Percentiles rank a stretch among this genome's conserved stretches.
Conservation (phyloP, 2,113 vertebrate genomes). For the Thamnaconus septentrionalis region DNA sequence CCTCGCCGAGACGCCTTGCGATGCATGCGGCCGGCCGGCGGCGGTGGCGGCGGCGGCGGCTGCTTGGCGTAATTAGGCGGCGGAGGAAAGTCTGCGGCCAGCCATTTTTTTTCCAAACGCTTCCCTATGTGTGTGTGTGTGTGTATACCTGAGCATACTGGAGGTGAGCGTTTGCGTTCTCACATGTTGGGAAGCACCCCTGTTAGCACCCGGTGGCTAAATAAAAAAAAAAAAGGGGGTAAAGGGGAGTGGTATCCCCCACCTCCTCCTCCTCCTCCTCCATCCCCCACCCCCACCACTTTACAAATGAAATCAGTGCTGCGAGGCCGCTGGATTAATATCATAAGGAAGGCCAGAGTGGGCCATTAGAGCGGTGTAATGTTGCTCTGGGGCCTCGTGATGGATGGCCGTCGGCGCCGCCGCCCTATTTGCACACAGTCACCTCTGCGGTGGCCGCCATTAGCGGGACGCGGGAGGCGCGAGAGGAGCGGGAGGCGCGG, state of each 20-base stretch:
- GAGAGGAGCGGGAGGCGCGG: conserved; percentile 70
- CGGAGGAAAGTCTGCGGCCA: background rate
- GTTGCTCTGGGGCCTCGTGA: conserved; percentile 92
- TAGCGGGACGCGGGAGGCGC: conserved; percentile 88
- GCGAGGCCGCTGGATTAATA: conserved; percentile 94
- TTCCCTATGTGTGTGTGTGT: conserved; percentile 8
- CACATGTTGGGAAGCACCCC: too few species aligned
- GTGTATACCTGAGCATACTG: too few species aligned
- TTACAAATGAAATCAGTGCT: conserved; percentile 93
- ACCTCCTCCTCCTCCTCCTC: background rate
- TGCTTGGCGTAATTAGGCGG: conserved; percentile 48
- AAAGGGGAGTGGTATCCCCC: conserved; percentile 4
- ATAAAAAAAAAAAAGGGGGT: conserved; percentile 16
- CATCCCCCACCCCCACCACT: conserved; percentile 79
- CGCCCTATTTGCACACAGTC: conserved; percentile 93
- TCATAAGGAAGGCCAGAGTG: conserved; percentile 94
- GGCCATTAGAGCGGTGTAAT: conserved; percentile 94
- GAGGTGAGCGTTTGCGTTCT: too few species aligned
- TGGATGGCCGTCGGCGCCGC: conserved; percentile 88
- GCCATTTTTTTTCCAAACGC: conserved; percentile 28
- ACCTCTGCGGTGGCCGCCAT: conserved; percentile 95
- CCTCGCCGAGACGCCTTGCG: conserved; percentile 28
- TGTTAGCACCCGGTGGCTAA: too few species aligned
- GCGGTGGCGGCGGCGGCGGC: background rate
- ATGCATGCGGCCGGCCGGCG: conserved; percentile 15